Evolutionary conservation across 2,113 vertebrate species (phyloP).

Genomic region (Ivindomyrus marchei): DNA sequence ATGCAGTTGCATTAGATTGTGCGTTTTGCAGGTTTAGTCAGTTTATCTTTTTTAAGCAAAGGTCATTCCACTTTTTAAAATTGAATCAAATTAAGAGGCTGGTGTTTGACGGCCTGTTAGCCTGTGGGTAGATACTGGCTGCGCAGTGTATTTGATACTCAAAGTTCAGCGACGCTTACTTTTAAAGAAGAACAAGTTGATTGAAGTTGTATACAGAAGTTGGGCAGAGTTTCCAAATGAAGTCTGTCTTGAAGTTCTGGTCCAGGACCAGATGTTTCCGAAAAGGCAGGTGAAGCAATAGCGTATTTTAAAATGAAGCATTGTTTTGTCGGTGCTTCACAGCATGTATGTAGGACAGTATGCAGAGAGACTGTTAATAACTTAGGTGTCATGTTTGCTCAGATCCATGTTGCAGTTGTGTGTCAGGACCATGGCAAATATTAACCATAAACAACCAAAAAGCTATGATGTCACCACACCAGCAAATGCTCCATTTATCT

Average conservation of each 20-base stretch:
- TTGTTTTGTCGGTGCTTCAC: not conserved
- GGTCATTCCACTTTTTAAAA: constrained; percentile 19
- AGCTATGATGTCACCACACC: not conserved
- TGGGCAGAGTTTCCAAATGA: not conserved
- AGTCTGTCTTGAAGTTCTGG: constrained; percentile 1
- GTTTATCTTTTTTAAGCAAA: not conserved
- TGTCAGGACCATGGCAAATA: not conserved
- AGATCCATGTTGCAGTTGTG: not conserved
- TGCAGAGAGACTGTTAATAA: not conserved
- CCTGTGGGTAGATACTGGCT: constrained; percentile 26
- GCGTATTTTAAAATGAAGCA: not conserved
- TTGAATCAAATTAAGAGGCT: constrained; percentile 11
- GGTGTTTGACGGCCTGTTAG: constrained; percentile 8
- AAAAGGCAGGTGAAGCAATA: not conserved
- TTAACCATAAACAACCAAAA: not conserved
- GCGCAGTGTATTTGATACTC: constrained; percentile 22
- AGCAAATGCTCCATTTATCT: not conserved
- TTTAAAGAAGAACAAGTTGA: not conserved
- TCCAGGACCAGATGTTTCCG: constrained; percentile 1
- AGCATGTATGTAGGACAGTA: not conserved
- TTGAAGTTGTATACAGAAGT: not conserved
- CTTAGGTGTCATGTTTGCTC: not conserved
- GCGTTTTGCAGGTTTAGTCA: not conserved
- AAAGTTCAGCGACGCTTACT: not conserved
- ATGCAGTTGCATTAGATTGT: constrained; percentile 10